phyloP scores from a whole-genome alignment of 1,140 invertebrate genomes.

The Sesamia nonagrioides region DNA sequence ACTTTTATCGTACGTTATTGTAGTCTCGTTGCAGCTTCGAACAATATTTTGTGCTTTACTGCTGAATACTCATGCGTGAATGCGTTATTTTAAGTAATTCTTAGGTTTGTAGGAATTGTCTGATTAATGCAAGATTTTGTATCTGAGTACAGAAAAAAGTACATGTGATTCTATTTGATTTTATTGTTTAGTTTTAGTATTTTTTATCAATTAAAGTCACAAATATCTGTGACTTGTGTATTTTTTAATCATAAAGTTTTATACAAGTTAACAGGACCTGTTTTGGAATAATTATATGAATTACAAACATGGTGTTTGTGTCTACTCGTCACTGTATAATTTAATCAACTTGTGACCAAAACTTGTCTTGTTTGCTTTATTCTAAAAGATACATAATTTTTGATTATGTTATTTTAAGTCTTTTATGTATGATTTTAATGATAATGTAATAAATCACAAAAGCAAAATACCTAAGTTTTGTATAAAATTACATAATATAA shows the following conservation, averaged over 20 bases:
- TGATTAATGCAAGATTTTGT: conserved; percentile 81
- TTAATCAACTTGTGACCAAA: conserved; percentile 47
- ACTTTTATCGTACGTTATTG: conserved; percentile 73
- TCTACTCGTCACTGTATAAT: conserved; percentile 2
- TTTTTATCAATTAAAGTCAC: conserved; percentile 63
- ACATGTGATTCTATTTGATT: conserved; percentile 84
- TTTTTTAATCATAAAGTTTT: conserved; percentile 57
- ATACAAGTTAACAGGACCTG: conserved; percentile 61
- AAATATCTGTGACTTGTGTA: conserved; percentile 61
- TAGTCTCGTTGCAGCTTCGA: conserved; percentile 86
- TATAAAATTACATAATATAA: conserved; percentile 75
- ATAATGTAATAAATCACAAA: conserved; percentile 70
- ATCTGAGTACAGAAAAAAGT: conserved; percentile 84
- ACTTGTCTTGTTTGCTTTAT: conserved; percentile 60
- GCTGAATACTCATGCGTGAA: conserved; percentile 86
- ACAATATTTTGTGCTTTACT: conserved; percentile 85
- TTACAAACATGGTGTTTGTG: conserved; percentile 2
- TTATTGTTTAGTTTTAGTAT: conserved; percentile 68
- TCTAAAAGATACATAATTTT: conserved; percentile 62
- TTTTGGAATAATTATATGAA: conserved; percentile 57
- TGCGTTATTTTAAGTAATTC: conserved; percentile 78
- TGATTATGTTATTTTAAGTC: conserved; percentile 64
- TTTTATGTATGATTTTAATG: conserved; percentile 74
- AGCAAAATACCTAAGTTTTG: conserved; percentile 70
- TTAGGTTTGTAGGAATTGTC: conserved; percentile 77